These are phyloP conservation scores for Macquaria ambigua DNA, from an alignment of 2,113 vertebrate genomes.

Conservation along the genomic window DNA sequence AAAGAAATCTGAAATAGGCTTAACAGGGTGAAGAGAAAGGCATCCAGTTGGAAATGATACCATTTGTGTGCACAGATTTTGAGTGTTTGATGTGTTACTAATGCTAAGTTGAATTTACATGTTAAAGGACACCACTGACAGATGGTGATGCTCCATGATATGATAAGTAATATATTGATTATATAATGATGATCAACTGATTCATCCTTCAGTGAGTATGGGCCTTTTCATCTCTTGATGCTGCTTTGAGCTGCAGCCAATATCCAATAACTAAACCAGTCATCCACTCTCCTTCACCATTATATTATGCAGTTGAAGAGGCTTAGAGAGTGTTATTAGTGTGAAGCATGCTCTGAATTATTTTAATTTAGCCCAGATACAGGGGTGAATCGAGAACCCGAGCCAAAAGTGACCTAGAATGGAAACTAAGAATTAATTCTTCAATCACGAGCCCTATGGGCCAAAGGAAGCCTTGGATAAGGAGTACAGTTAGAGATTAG, in stretches of 20 bases:
- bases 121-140: background rate
- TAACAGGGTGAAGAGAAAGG: background rate
- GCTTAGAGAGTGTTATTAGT: slow-evolving; percentile 43
- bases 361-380: slow-evolving; percentile 52
- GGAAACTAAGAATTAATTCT: slow-evolving; percentile 46
- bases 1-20: background rate
- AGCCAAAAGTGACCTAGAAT: slow-evolving; percentile 41
- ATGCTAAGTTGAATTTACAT: slow-evolving; percentile 17
- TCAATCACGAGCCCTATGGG: slow-evolving; percentile 49
- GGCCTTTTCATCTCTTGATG: slow-evolving; percentile 35
- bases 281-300: slow-evolving; percentile 37
- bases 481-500: slow-evolving; percentile 70
- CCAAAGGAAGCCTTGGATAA: slow-evolving; percentile 59
- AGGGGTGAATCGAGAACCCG: slow-evolving; percentile 24
- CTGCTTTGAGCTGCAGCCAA: slow-evolving; percentile 43
- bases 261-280: slow-evolving; percentile 41
- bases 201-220: slow-evolving; percentile 25
- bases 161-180: slow-evolving; percentile 45
- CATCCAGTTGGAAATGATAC: slow-evolving; percentile 10
- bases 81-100: background rate
- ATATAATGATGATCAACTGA: slow-evolving; percentile 33
- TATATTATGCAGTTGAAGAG: slow-evolving; percentile 30
- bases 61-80: background rate
- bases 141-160: background rate
- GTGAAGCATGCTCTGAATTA: slow-evolving; percentile 48